Percentiles rank a stretch among this genome's conserved stretches.
Evolutionary conservation across 2,888 invertebrate species (phyloP).

Genomic region (Calameuta filiformis): DNA sequence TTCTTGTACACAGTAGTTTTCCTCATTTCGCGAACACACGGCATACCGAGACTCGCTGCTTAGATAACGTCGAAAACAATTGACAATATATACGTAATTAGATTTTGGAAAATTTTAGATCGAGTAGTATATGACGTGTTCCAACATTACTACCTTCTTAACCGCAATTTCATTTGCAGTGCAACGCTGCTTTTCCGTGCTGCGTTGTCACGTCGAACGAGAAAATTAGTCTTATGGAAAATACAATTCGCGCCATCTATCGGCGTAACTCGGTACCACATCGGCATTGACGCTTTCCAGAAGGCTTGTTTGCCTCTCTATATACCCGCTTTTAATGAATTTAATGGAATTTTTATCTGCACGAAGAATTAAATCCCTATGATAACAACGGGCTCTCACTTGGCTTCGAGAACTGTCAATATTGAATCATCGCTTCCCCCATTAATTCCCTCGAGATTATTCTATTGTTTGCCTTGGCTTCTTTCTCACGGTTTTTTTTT

Average conservation of each 20-base stretch:
- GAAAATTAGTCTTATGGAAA: background rate
- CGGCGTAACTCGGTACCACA: background rate
- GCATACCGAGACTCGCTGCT: too few species aligned
- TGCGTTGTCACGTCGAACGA: too few species aligned
- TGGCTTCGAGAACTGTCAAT: slow-evolving; percentile 7
- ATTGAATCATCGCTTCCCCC: slow-evolving; percentile 9
- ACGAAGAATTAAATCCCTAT: slow-evolving; percentile 10
- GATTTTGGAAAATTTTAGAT: too few species aligned
- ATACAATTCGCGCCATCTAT: background rate
- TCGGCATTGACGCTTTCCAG: background rate
- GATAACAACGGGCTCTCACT: slow-evolving; percentile 14
- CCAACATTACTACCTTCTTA: too few species aligned
- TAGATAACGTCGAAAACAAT: too few species aligned
- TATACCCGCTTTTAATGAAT: background rate
- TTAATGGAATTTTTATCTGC: slow-evolving; percentile 6
- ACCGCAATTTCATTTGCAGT: too few species aligned
- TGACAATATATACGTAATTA: too few species aligned
- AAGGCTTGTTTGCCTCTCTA: background rate
- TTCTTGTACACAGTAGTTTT: too few species aligned
- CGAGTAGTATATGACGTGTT: too few species aligned
- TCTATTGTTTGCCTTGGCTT: background rate
- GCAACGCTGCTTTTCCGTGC: too few species aligned
- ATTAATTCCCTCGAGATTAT: background rate
- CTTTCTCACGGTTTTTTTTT: too few species aligned
- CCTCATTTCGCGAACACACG: too few species aligned